Percentiles rank a stretch among this genome's conserved stretches.
Conservation (phyloP, 2,888 invertebrate species). For the Cryptophagus acutangulus region DNA sequence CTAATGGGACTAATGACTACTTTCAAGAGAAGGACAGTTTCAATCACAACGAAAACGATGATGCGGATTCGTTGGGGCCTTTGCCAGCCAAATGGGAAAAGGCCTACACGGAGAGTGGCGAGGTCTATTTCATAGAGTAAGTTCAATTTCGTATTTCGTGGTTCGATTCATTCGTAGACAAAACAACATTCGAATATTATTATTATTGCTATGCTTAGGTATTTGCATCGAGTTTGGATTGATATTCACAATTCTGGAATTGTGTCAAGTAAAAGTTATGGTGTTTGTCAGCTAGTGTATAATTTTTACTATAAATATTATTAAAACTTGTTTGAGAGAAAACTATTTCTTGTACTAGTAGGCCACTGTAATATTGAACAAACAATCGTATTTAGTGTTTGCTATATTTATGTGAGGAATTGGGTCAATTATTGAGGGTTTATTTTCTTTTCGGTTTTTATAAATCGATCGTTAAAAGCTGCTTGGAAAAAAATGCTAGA, state of each 20-base stretch:
- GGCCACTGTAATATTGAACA: too few relatives aligned
- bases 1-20: constrained; percentile 35
- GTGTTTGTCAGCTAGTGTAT: neutral
- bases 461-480: too few relatives aligned
- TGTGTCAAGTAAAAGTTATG: constrained; percentile 8
- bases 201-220: too few relatives aligned
- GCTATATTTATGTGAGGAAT: too few relatives aligned
- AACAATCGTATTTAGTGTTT: too few relatives aligned
- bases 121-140: constrained; percentile 96
- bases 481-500: too few relatives aligned
- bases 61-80: constrained; percentile 79
- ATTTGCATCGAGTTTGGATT: too few relatives aligned
- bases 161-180: too few relatives aligned
- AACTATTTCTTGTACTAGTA: neutral
- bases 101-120: constrained; percentile 93
- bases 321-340: constrained; percentile 6
- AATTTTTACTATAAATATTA: constrained; percentile 4
- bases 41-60: constrained; percentile 48
- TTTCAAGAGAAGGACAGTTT: constrained; percentile 43
- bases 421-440: too few relatives aligned
- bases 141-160: too few relatives aligned
- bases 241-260: neutral
- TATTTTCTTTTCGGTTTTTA: too few relatives aligned
- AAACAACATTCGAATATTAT: too few relatives aligned
- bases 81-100: constrained; percentile 97